Percentiles rank a stretch among this genome's conserved stretches.
phyloP scores from a whole-genome alignment of 1,140 invertebrate genomes.

The Panagrolaimus sp. region DNA sequence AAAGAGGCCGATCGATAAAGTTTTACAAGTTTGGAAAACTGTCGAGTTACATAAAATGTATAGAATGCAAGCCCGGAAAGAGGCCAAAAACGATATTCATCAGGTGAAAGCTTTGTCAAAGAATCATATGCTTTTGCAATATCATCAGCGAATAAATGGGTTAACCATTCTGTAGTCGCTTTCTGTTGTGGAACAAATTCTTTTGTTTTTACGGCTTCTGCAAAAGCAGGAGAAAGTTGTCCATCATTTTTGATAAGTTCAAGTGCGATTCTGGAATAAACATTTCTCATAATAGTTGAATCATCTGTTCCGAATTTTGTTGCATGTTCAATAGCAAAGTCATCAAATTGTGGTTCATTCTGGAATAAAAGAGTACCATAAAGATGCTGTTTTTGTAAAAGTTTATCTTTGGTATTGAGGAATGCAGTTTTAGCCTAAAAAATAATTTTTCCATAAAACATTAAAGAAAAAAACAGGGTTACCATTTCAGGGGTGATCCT shows the following conservation, averaged over 20 bases:
- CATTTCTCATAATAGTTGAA: background rate
- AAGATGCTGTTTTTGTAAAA: background rate
- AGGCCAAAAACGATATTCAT: background rate
- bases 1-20: background rate
- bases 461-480: no score
- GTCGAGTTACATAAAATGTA: background rate
- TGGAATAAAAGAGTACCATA: background rate
- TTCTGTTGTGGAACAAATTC: background rate
- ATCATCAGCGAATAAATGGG: background rate
- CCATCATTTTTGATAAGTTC: background rate
- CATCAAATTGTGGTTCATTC: background rate
- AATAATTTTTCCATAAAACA: background rate
- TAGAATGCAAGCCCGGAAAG: background rate
- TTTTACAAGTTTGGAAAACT: background rate
- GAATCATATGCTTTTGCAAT: background rate
- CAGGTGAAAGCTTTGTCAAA: background rate
- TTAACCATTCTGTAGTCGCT: background rate
- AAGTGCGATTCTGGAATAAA: background rate
- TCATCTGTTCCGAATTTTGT: background rate
- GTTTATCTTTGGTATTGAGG: background rate
- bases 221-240: background rate
- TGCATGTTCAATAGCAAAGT: conserved; percentile 2
- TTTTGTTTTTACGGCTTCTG: background rate
- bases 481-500: background rate
- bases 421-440: conserved; percentile 4